These are phyloP conservation scores for Hirudinaria manillensis DNA, from an alignment of 2,888 invertebrate genomes.

Conservation along the genomic window DNA sequence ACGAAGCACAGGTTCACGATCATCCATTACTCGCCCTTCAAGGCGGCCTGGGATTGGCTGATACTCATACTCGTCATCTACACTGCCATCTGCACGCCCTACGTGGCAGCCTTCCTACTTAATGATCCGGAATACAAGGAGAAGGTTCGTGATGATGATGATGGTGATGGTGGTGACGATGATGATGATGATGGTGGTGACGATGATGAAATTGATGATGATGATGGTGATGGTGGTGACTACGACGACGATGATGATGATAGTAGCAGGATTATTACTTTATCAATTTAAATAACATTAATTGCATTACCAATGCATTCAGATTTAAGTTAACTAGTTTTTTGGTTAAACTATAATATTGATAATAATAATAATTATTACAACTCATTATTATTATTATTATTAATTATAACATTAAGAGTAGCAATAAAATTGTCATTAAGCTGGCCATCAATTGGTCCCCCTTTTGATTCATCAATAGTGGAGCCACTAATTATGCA, in stretches of 20 bases:
- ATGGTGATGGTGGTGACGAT: neutral
- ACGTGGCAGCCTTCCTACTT: conserved; percentile 93
- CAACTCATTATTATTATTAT: no score
- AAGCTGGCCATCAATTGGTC: no score
- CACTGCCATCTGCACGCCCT: conserved; percentile 97
- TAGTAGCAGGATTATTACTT: conserved; percentile 65
- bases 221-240: neutral
- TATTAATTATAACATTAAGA: no score
- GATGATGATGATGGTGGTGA: no score
- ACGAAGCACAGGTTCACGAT: conserved; percentile 95
- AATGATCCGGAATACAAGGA: conserved; percentile 61
- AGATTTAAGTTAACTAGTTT: no score
- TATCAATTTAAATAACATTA: conserved; percentile 74
- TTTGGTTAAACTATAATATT: no score
- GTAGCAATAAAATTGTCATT: no score
- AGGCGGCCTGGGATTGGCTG: conserved; percentile 99
- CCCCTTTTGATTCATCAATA: no score
- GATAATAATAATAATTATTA: no score
- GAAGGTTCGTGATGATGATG: neutral
- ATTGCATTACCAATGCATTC: conserved; percentile 72
- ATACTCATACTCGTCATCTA: conserved; percentile 90
- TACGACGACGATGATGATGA: no score
- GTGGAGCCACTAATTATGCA: no score
- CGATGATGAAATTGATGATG: no score
- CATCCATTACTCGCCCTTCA: conserved; percentile 95